A percentile compares a stretch with the other conserved stretches of the same genome.
These are phyloP conservation scores for Dicerorhinus sumatrensis DNA, from an alignment of 2,113 vertebrate genomes.

Conservation along the genomic window DNA sequence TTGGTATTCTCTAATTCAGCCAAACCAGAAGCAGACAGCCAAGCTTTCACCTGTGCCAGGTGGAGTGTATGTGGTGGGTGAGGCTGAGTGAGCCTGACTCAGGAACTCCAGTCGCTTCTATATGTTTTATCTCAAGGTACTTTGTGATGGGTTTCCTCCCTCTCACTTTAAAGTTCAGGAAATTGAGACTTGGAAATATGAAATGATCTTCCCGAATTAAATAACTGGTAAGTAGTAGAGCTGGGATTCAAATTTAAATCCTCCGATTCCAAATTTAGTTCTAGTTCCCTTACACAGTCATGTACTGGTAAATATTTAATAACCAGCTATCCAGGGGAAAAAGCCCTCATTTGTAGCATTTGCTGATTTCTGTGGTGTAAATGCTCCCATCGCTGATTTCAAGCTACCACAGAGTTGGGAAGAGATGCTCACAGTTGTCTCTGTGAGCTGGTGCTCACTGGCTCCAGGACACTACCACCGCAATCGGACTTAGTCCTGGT, in stretches of 20 bases:
- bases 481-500: too few species aligned
- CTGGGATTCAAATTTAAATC: not conserved
- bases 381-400: not conserved
- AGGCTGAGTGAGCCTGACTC: not conserved
- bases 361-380: not conserved
- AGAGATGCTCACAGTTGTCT: not conserved
- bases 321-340: not conserved
- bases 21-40: not conserved
- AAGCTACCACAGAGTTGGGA: not conserved
- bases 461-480: not conserved
- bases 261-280: not conserved
- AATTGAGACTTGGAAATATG: not conserved
- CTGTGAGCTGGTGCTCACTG: not conserved
- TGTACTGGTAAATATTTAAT: not conserved
- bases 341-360: not conserved
- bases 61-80: fast-evolving
- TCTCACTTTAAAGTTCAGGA: not conserved
- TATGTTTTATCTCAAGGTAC: not conserved
- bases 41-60: not conserved
- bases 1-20: not conserved
- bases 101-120: not conserved
- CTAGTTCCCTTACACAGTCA: not conserved
- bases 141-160: not conserved
- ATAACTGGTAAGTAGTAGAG: not conserved
- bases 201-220: not conserved